Conservation (phyloP, 2,888 invertebrate genomes). For the Crossocerus cetratus region DNA sequence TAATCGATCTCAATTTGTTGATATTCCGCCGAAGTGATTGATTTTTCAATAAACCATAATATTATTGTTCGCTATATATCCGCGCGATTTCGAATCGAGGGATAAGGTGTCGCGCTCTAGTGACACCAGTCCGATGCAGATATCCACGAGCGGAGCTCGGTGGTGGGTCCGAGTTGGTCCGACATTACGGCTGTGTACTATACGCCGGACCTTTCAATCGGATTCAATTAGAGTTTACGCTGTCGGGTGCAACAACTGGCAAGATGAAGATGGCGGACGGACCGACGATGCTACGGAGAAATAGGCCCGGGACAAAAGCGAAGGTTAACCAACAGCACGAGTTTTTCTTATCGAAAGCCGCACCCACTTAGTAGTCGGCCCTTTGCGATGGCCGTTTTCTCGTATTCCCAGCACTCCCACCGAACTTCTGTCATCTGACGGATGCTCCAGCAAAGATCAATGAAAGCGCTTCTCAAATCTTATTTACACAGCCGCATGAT, state of each 20-base stretch:
- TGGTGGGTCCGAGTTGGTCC: too few species aligned
- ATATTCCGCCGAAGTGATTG: too few species aligned
- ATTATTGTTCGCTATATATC: too few species aligned
- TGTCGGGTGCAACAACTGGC: constrained; percentile 48
- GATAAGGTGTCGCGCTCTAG: too few species aligned
- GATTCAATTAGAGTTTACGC: neutral
- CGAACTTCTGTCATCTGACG: constrained; percentile 13
- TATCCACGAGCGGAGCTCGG: too few species aligned
- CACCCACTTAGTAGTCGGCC: neutral
- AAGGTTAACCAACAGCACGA: constrained; percentile 80
- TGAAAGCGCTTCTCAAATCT: constrained; percentile 27
- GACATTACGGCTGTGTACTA: too few species aligned
- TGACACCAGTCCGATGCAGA: too few species aligned
- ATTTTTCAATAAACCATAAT: too few species aligned
- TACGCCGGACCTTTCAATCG: too few species aligned
- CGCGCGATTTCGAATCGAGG: too few species aligned
- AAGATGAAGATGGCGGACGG: constrained; percentile 92
- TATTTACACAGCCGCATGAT: constrained; percentile 28
- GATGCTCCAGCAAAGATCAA: constrained; percentile 42
- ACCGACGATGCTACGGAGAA: constrained; percentile 89
- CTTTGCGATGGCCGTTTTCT: constrained; percentile 5
- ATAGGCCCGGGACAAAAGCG: constrained; percentile 93
- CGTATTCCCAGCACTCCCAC: constrained; percentile 8
- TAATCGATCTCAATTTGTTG: too few species aligned
- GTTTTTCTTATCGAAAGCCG: constrained; percentile 1